phyloP scores from a whole-genome alignment of 37 sponge, comb jelly and placozoan species.

The Chondrilla cf. caribensis region DNA sequence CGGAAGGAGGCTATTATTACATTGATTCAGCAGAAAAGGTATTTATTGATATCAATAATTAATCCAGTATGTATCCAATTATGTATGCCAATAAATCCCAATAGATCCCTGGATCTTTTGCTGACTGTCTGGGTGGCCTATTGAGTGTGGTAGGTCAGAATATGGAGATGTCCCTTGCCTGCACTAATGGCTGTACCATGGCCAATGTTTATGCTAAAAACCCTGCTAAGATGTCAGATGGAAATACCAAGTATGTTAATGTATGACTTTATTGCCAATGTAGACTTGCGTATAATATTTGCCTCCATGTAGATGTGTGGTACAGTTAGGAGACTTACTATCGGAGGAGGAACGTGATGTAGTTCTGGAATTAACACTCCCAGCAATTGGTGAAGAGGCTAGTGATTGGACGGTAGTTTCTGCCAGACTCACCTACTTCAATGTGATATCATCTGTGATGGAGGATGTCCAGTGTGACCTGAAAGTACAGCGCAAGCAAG shows the following conservation, averaged over 20 bases:
- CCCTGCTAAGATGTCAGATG: constrained; percentile 45
- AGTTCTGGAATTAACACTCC: constrained; percentile 66
- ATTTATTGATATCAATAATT: too few relatives aligned
- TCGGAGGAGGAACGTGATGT: constrained; percentile 90
- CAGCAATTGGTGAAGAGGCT: constrained; percentile 25
- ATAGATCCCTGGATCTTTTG: constrained; percentile 91
- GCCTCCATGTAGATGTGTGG: constrained; percentile 38
- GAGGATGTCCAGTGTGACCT: constrained; percentile 44
- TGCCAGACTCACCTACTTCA: constrained; percentile 78
- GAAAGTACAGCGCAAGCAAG: constrained; percentile 30
- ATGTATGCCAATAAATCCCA: too few relatives aligned
- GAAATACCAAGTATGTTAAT: constrained; percentile 45
- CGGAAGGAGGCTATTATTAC: constrained; percentile 85
- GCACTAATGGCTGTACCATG: constrained; percentile 43
- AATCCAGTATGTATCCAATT: too few relatives aligned
- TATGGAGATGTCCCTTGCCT: constrained; percentile 62
- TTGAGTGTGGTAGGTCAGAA: constrained; percentile 92
- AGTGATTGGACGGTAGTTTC: constrained; percentile 23
- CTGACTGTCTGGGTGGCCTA: constrained; percentile 94
- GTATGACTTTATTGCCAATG: background rate
- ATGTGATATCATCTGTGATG: constrained; percentile 73
- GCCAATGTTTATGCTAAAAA: constrained; percentile 57
- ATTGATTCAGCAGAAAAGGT: constrained; percentile 90
- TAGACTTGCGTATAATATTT: background rate
- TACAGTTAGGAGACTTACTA: constrained; percentile 84